Base-by-base conservation (phyloP, 2,888 invertebrate species). In the Mechanitis messenoides region DNA sequence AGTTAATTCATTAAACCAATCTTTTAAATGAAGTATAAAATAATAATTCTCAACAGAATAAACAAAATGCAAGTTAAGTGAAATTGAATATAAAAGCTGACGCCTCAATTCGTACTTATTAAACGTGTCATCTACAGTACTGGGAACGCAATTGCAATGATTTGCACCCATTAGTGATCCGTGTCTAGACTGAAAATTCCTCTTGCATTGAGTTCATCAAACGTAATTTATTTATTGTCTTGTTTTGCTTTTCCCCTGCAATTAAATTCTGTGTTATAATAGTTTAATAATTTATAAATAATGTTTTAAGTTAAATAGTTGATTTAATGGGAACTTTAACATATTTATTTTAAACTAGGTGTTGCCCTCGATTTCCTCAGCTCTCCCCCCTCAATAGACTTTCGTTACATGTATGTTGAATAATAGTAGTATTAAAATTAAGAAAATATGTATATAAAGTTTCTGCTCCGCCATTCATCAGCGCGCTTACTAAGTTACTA, bases 91-190 rank as follows among this genome's bases (percentile, higher is more conserved):
- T 67, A 64, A 62, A 65, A 69, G 64, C 64, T 64, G 63, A 68
- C 61, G 64, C 59, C 63, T 71, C 68, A 69, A 73, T 73, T 65
- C 58, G 71, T 69, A 69, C 68, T 79, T 80, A 84, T 81, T 81
- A 81, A 79, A 79, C 78, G 71, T 74, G 72, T 77, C 79, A 79
- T 75, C 74, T 74, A 73, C 77, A 75, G 73, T 75, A 74, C 77
- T 72, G 70, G 69, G 83, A 83, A 81, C 81, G 80, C 81, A 82
- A 85, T 84, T 82, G 80, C 82, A 85, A 87, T 87, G 81, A 87
- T 87, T 84, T 84, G 83, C 81, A 80, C 82, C 81, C 80, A 86
- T 87, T 87, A 87, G 81, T 74, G 72, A 70, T 70, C 68, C 65
- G 69, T 67, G 81, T 85, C 84, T 83, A 79, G 80, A 83, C 82